phyloP scores from a whole-genome alignment of 1,140 invertebrate species.

The Anadara kagoshimensis region DNA sequence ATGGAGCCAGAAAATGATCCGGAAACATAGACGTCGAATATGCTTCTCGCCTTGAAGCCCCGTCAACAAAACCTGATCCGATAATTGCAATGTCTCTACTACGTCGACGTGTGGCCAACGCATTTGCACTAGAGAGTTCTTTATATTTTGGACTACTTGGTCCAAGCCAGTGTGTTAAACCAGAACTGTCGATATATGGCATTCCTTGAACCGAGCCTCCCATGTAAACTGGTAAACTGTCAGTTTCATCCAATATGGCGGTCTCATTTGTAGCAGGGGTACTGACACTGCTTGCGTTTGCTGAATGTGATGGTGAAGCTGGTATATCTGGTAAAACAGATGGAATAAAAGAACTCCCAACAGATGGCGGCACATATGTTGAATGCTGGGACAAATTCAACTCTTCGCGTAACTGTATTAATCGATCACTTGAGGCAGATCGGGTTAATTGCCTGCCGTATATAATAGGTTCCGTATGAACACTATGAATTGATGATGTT shows the following conservation, averaged over 20 bases:
- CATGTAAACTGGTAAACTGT: conserved; percentile 1
- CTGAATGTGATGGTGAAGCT: neutral
- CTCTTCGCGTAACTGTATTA: too few relatives aligned
- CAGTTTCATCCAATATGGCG: neutral
- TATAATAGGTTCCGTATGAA: too few relatives aligned
- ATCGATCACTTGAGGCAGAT: too few relatives aligned
- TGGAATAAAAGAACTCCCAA: too few relatives aligned
- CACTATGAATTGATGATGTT: too few relatives aligned
- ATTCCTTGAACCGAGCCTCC: conserved; percentile 5
- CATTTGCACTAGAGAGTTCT: neutral
- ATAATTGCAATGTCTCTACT: neutral
- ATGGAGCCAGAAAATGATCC: conserved; percentile 35
- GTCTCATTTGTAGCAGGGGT: neutral
- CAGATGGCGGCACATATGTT: too few relatives aligned
- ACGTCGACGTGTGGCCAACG: too few relatives aligned
- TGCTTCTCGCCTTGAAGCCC: neutral
- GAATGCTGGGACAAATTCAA: too few relatives aligned
- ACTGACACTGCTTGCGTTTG: neutral
- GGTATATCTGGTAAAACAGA: too few relatives aligned
- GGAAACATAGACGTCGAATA: neutral
- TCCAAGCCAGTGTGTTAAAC: conserved; percentile 14
- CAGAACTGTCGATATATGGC: conserved; percentile 8
- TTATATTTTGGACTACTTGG: conserved; percentile 16
- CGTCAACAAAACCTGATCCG: neutral
- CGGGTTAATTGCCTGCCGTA: too few relatives aligned